phyloP scores from a whole-genome alignment of 2,888 invertebrate genomes.

The Liodrosophila aerea region DNA sequence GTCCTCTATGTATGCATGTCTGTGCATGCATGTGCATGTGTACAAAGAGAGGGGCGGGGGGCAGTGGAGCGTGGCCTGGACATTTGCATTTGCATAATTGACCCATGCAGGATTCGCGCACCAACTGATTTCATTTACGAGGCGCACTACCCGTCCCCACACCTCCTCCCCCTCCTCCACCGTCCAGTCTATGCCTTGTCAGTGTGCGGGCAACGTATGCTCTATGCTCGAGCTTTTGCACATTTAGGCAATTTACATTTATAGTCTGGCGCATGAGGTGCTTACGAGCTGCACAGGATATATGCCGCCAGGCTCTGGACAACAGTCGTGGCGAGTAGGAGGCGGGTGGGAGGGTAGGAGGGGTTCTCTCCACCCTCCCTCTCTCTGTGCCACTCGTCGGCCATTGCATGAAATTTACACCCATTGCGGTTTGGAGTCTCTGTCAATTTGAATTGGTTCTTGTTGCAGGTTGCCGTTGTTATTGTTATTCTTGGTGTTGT shows the following conservation, averaged over 20 bases:
- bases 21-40: conserved; percentile 22
- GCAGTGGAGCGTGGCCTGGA: conserved; percentile 35
- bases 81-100: conserved; percentile 82
- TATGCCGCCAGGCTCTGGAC: conserved; percentile 64
- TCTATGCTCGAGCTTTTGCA: conserved; percentile 77
- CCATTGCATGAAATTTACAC: conserved; percentile 69
- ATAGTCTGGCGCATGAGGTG: conserved; percentile 78
- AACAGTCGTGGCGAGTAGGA: background rate
- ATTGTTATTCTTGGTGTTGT: conserved; percentile 27
- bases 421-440: conserved; percentile 67
- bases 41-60: conserved; percentile 1
- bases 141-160: conserved; percentile 22
- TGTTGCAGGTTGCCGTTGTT: conserved; percentile 40
- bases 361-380: background rate
- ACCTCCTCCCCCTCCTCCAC: background rate
- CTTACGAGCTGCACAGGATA: conserved; percentile 78
- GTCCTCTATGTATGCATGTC: conserved; percentile 31
- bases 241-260: conserved; percentile 78
- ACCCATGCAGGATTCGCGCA: conserved; percentile 81
- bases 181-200: conserved; percentile 13
- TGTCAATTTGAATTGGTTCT: conserved; percentile 60
- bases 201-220: conserved; percentile 70
- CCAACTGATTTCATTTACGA: conserved; percentile 78
- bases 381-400: conserved; percentile 12
- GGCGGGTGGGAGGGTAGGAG: no score